Base-by-base conservation (phyloP, 2,797 vertebrate species). In the Neosalanx taihuensis region DNA sequence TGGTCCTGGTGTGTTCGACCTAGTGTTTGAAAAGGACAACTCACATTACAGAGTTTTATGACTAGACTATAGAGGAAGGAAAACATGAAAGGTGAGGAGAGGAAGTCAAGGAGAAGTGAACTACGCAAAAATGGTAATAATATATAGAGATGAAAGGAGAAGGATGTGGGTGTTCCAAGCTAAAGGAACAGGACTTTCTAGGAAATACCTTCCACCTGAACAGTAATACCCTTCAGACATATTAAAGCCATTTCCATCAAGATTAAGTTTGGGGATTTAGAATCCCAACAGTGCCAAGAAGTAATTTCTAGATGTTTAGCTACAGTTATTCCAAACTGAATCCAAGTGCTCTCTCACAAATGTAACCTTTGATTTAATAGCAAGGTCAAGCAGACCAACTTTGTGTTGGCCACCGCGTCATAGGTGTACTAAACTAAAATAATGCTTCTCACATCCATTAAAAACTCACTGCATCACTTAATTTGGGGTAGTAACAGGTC, bases 151-250 rank as follows among this genome's bases (percentile, higher is more conserved):
- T 4, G 67, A 46, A 67, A 64, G 64, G 68, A 73, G 53, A 15
- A 26, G 31, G 65, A 29, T 33, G 67, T 65, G 72, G 10, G 53
- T 33, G 31, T 66, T 57, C 56, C 1, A 67, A 58, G 70, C 61
- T 74, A 53, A 64, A 76, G 73, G 74, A 84, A 74, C 49, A 70
- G 70, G 70, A 75, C 79, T 86, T 82, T 81, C 69, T 85, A 87
- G 85, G 88, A 90, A 89, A 86, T 82, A 30, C 79, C 81, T 85
- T 84, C 81, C 73, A 76, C 83, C 85, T 80, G 75, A 73, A 71
- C 74, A 69, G 63, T 70, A 72, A 74, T 78, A 31, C 68, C 70
- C 83, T 85, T 84, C 85, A 89, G 79, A 74, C 69, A 77, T 9
- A 1, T 67, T 77, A 63, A 76, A 85, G 76, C 71, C 69, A 37